Conservation (phyloP, 2,888 invertebrate genomes). For the Abrostola triplasia region DNA sequence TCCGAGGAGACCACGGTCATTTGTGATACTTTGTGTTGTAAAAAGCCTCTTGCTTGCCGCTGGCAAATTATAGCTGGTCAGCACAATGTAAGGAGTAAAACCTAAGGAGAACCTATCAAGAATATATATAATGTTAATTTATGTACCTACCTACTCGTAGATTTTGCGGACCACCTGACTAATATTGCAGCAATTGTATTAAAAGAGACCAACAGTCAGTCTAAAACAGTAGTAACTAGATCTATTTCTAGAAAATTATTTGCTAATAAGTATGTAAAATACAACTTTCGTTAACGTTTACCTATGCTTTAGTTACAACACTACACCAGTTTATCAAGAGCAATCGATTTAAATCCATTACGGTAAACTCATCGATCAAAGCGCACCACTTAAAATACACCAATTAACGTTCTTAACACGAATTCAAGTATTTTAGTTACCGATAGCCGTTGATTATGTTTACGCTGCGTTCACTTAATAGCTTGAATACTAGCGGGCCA, state of each 20-base stretch:
- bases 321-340: slow-evolving; percentile 8
- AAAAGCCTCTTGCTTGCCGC: slow-evolving; percentile 23
- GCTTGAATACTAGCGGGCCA: slow-evolving; percentile 16
- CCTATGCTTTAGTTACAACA: slow-evolving; percentile 2
- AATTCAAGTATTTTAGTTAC: slow-evolving; percentile 38
- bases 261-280: too few relatives aligned
- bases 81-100: not conserved
- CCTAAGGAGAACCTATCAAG: too few relatives aligned
- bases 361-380: slow-evolving; percentile 26
- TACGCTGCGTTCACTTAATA: slow-evolving; percentile 26
- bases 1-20: slow-evolving; percentile 44
- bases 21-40: slow-evolving; percentile 48
- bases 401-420: slow-evolving; percentile 42
- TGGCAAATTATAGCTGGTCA: slow-evolving; percentile 2
- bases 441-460: slow-evolving; percentile 36
- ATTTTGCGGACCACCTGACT: too few relatives aligned
- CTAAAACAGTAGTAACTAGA: too few relatives aligned
- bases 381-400: slow-evolving; percentile 39
- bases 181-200: too few relatives aligned
- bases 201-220: too few relatives aligned
- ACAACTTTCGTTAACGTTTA: too few relatives aligned
- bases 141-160: too few relatives aligned
- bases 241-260: too few relatives aligned
- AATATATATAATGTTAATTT: too few relatives aligned
- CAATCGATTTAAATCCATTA: slow-evolving; percentile 32